Percentiles rank a stretch among this genome's conserved stretches.
Evolutionary conservation across 2,113 vertebrate genomes (phyloP).

Genomic region (Poeciliopsis retropinna): DNA sequence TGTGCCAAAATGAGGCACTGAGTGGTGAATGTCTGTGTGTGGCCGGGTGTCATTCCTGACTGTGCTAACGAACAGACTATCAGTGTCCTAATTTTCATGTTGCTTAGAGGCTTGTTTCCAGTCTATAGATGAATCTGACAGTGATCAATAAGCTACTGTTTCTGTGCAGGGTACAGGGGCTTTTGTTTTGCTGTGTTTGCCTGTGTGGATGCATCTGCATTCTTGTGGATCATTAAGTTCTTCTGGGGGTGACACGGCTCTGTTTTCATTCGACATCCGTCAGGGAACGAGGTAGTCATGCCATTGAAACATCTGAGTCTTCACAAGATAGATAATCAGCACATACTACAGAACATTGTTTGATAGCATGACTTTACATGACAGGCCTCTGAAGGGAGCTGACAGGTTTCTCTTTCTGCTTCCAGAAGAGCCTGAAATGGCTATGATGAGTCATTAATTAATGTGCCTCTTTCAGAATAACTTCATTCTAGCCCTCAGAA

Average conservation of each 20-base stretch:
- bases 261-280: conserved; percentile 70
- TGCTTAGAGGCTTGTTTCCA: conserved; percentile 75
- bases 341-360: conserved; percentile 22
- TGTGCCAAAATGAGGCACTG: conserved; percentile 53
- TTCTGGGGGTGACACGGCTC: conserved; percentile 63
- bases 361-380: conserved; percentile 54
- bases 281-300: conserved; percentile 53
- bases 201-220: conserved; percentile 24
- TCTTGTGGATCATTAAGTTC: conserved; percentile 70
- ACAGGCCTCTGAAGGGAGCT: conserved; percentile 48
- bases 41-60: conserved; percentile 41
- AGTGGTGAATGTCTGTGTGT: conserved; percentile 43
- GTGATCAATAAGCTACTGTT: conserved; percentile 77
- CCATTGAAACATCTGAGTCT: conserved; percentile 63
- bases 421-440: conserved; percentile 28
- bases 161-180: conserved; percentile 34
- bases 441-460: conserved; percentile 56
- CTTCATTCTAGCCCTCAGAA: conserved; percentile 8
- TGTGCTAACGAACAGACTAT: conserved; percentile 69
- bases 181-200: conserved; percentile 33
- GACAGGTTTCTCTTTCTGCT: conserved; percentile 44
- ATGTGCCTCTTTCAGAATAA: conserved; percentile 38
- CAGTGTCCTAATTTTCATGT: conserved; percentile 75
- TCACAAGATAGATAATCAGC: conserved; percentile 69
- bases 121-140: conserved; percentile 72